Conservation (phyloP, 2,888 invertebrate species). For the Drosophila algonquin region DNA sequence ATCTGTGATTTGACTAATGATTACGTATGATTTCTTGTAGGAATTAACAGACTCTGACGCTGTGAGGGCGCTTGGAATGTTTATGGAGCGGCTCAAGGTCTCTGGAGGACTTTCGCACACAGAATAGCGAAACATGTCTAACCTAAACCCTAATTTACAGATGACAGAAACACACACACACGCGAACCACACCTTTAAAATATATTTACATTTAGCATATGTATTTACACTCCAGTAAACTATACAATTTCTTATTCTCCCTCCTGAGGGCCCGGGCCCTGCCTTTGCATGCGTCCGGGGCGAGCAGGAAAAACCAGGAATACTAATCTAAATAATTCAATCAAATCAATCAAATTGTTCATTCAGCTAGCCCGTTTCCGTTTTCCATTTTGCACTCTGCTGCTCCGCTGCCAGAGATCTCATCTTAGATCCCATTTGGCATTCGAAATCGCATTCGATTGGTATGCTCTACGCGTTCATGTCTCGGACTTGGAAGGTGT, state of each 20-base stretch:
- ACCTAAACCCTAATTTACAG: neutral
- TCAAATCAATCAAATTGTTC: slow-evolving; percentile 33
- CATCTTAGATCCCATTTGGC: slow-evolving; percentile 24
- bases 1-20: neutral
- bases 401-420: slow-evolving; percentile 29
- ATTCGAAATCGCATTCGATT: slow-evolving; percentile 17
- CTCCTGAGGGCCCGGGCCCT: neutral
- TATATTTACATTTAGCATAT: slow-evolving; percentile 62
- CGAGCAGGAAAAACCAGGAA: slow-evolving; percentile 9
- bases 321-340: slow-evolving; percentile 10
- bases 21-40: slow-evolving; percentile 27
- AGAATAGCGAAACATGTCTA: slow-evolving; percentile 9
- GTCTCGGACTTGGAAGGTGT: slow-evolving; percentile 48
- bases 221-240: slow-evolving; percentile 74
- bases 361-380: slow-evolving; percentile 5
- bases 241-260: slow-evolving; percentile 21
- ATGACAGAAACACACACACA: slow-evolving; percentile 4
- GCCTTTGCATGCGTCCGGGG: neutral
- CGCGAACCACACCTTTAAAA: slow-evolving; percentile 15
- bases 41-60: slow-evolving; percentile 53
- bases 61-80: slow-evolving; percentile 26
- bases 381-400: slow-evolving; percentile 24
- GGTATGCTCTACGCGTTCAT: slow-evolving; percentile 9
- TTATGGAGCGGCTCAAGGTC: slow-evolving; percentile 24
- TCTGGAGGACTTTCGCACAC: slow-evolving; percentile 32